Evolutionary conservation across 1,140 invertebrate genomes (phyloP), one percentile per base, ranked within the genome.

Genomic region (Daktulosphaira vitifoliae): DNA sequence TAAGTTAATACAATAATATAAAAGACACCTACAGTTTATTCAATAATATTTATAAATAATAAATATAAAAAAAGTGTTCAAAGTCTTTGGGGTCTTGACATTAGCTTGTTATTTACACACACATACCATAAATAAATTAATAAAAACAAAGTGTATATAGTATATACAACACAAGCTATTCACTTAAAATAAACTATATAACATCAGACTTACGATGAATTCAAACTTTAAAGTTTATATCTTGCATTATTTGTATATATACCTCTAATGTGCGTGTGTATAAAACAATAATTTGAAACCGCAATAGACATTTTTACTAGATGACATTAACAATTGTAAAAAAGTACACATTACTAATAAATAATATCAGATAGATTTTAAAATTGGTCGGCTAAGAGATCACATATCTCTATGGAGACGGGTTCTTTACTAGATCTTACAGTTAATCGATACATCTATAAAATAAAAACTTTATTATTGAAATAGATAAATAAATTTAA

Each of bases 371-470:
- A n/a, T n/a, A n/a, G 8, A 38, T 48, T 66, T 72, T 64, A 72
- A 81, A 95, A 94, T 78, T 94, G 90, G 77, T 95, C 90, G 73
- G 85, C 82, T 70, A 96, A 78, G 68, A 96, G 80, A 76, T 93
- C 85, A 73, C 89, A 92, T 70, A 94, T 80, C 80, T 91, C 88
- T 74, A 88, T 82, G 65, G 94, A 93, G 69, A 96, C 92, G 38
- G 84, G 81, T 77, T 96, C 93, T 81, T 97, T 97, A 77, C 92
- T 98, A 52, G 93, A 92, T 74, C 95, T 84, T 65, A 98, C 86
- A 52, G 96, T 98, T 70, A 98, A 79, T 73, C 96, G 88, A 80
- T 92, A 98, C 94, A 98, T 97, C 92, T 97, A 78, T 16, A 78
- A 72, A 72, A 68, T 72, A 37, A 44, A 54, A 44, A n/a, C n/a